phyloP scores from a whole-genome alignment of 2,888 invertebrate genomes.

The Mimumesa dahlbomi region DNA sequence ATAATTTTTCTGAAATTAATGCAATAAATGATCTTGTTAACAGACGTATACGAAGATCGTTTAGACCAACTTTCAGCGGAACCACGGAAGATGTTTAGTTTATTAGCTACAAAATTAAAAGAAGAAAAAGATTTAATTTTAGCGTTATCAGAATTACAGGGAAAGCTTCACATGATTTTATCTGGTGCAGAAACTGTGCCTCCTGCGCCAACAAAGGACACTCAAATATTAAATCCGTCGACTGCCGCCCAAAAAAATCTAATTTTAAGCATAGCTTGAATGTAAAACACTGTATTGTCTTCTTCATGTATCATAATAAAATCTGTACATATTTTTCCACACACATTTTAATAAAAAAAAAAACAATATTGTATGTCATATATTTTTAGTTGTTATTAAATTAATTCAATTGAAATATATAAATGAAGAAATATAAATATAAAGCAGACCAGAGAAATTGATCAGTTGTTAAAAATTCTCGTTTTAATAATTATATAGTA shows the following conservation, averaged over 20 bases:
- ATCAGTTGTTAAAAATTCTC: neutral
- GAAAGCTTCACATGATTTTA: conserved; percentile 86
- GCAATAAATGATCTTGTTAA: conserved; percentile 15
- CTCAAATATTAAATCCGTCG: conserved; percentile 69
- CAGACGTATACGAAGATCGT: conserved; percentile 86
- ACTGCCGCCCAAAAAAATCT: conserved; percentile 80
- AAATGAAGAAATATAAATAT: no score
- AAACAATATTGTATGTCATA: conserved; percentile 3
- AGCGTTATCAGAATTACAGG: conserved; percentile 85
- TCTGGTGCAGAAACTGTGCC: conserved; percentile 81
- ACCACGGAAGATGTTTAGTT: conserved; percentile 83
- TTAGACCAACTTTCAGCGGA: conserved; percentile 84
- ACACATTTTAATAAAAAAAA: conserved; percentile 63
- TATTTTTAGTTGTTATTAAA: no score
- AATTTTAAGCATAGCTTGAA: conserved; percentile 73
- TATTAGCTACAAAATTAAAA: conserved; percentile 84
- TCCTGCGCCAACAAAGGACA: conserved; percentile 58
- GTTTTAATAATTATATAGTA: neutral
- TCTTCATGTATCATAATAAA: conserved; percentile 28
- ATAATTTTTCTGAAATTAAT: conserved; percentile 25
- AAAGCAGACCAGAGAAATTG: conserved; percentile 13
- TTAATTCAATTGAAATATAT: neutral
- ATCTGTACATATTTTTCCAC: conserved; percentile 59
- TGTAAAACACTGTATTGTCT: conserved; percentile 17
- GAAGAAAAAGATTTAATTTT: conserved; percentile 87